phyloP scores from a whole-genome alignment of 2,113 vertebrate species.

The Petromus typicus region DNA sequence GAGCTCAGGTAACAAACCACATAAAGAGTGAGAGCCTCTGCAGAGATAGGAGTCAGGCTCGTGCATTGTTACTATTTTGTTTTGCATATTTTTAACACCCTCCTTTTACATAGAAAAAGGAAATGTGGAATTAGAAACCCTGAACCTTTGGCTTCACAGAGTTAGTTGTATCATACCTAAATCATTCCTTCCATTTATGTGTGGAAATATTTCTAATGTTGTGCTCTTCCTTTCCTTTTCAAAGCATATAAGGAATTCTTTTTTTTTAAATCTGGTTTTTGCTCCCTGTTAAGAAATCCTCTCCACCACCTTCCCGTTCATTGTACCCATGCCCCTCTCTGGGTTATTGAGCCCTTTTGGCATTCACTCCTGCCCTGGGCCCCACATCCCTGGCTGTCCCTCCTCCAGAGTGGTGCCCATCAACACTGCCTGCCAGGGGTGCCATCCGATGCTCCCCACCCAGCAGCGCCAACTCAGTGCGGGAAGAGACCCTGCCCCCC shows the following conservation, averaged over 20 bases:
- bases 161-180: neutral
- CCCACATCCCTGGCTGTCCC: neutral
- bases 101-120: constrained; percentile 23
- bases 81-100: neutral
- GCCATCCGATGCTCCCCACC: too few relatives aligned
- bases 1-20: neutral
- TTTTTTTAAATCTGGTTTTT: constrained; percentile 62
- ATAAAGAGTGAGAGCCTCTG: neutral
- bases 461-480: constrained; percentile 60
- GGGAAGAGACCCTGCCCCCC: constrained; percentile 29
- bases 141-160: constrained; percentile 22
- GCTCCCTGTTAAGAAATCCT: constrained; percentile 18
- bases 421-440: constrained; percentile 71
- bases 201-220: constrained; percentile 39
- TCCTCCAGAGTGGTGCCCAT: constrained; percentile 38
- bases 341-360: constrained; percentile 70
- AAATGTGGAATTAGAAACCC: neutral
- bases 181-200: neutral
- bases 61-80: neutral
- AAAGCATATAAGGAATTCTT: constrained; percentile 44
- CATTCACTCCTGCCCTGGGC: neutral
- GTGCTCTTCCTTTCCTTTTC: neutral
- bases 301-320: constrained; percentile 59
- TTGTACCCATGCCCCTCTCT: constrained; percentile 65
- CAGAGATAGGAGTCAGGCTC: neutral